phyloP scores from a whole-genome alignment of 2,797 vertebrate species.

The Halcyon leucocephala region DNA sequence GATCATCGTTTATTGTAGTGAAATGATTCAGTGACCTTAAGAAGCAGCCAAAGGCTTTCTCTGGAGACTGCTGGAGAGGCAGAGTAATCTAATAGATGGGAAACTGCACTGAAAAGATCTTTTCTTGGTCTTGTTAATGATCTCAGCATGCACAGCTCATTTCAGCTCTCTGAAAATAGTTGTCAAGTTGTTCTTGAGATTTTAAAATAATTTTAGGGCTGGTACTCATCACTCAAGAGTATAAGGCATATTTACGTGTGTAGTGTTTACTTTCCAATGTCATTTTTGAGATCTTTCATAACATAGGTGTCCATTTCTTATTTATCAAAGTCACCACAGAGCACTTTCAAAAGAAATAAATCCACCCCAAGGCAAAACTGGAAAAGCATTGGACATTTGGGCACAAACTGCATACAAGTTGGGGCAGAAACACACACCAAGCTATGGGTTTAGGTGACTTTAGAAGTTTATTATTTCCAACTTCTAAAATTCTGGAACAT shows the following conservation, averaged over 20 bases:
- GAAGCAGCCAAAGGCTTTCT: conserved; percentile 28
- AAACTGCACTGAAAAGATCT: neutral
- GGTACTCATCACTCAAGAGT: neutral
- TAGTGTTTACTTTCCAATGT: neutral
- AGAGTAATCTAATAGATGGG: neutral
- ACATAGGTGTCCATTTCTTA: neutral
- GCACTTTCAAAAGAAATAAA: neutral
- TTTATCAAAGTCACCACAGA: neutral
- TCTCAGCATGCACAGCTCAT: neutral
- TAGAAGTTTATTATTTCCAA: neutral
- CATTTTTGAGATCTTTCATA: neutral
- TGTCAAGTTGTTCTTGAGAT: neutral
- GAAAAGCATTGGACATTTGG: neutral
- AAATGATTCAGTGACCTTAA: conserved; percentile 51
- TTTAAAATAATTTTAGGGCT: neutral
- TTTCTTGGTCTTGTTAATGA: neutral
- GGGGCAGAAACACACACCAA: neutral
- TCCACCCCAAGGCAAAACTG: neutral
- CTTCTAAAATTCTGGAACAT: neutral
- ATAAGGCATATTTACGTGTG: neutral
- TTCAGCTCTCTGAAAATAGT: neutral
- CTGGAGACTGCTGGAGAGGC: neutral
- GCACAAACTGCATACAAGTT: neutral
- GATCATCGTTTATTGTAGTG: neutral
- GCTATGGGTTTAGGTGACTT: neutral